Conservation (phyloP, 2,113 vertebrate species). For the Carlito syrichta region DNA sequence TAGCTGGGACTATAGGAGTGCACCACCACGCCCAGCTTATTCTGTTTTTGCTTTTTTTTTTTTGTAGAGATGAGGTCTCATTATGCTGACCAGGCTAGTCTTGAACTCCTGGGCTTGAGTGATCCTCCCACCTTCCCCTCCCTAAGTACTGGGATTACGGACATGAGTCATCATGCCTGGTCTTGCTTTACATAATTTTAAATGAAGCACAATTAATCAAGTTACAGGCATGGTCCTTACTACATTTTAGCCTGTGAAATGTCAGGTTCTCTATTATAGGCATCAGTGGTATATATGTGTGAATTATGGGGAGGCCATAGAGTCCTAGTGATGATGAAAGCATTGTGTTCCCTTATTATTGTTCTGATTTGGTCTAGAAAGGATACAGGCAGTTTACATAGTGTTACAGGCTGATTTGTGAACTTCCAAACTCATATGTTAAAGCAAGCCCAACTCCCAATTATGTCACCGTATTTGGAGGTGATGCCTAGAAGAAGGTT, state of each 20-base stretch:
- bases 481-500: no score
- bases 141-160: no score
- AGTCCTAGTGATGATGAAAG: neutral
- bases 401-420: neutral
- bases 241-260: no score
- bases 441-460: neutral
- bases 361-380: neutral
- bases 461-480: neutral
- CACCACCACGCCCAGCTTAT: no score
- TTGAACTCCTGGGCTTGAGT: no score
- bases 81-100: no score
- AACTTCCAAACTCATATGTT: no score
- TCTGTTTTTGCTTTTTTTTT: no score
- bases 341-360: rapidly evolving
- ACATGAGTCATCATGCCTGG: no score
- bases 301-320: neutral
- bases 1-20: no score
- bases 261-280: rapidly evolving
- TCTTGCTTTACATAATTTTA: neutral
- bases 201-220: neutral
- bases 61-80: no score
- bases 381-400: rapidly evolving
- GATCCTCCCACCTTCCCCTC: no score
- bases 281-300: neutral
- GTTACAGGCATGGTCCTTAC: neutral